Percentiles rank a stretch among this genome's conserved stretches.
phyloP scores from a whole-genome alignment of 2,888 invertebrate genomes.

The Drosophila macrospina region DNA sequence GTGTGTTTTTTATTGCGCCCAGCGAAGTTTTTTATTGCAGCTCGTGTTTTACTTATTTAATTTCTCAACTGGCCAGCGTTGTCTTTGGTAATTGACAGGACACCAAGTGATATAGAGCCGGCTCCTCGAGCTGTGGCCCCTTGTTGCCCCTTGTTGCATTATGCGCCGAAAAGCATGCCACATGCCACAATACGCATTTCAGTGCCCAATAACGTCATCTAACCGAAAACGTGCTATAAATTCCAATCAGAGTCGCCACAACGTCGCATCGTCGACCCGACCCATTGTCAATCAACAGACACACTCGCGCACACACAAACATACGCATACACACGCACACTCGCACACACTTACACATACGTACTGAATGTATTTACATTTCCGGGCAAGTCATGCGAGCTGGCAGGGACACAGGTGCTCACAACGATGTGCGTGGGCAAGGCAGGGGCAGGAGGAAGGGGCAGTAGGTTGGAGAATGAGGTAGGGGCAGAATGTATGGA shows the following conservation, averaged over 20 bases:
- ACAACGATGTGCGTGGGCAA: not conserved
- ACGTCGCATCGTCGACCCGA: slow-evolving; percentile 42
- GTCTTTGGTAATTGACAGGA: slow-evolving; percentile 69
- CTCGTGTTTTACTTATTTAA: slow-evolving; percentile 75
- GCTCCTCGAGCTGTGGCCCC: not conserved
- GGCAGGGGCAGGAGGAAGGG: no score
- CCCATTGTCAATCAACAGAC: slow-evolving; percentile 65
- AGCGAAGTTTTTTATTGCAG: slow-evolving; percentile 68
- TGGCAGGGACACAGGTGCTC: slow-evolving; percentile 27
- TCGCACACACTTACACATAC: slow-evolving; percentile 14
- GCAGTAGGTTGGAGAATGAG: no score
- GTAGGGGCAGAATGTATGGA: not conserved
- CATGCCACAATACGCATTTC: slow-evolving; percentile 32
- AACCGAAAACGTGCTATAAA: slow-evolving; percentile 70
- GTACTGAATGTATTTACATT: slow-evolving; percentile 54
- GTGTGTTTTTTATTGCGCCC: slow-evolving; percentile 65
- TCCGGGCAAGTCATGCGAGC: slow-evolving; percentile 58
- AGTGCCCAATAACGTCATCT: slow-evolving; percentile 51
- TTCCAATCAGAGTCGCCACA: slow-evolving; percentile 66
- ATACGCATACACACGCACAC: slow-evolving; percentile 17
- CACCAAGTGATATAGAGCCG: slow-evolving; percentile 40
- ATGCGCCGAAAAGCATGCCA: slow-evolving; percentile 31
- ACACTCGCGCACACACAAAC: not conserved
- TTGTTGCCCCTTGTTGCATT: slow-evolving; percentile 26
- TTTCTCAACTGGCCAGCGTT: slow-evolving; percentile 60